Evolutionary conservation across 2,113 vertebrate genomes (phyloP).

Genomic region (Amblyopsis rosae): DNA sequence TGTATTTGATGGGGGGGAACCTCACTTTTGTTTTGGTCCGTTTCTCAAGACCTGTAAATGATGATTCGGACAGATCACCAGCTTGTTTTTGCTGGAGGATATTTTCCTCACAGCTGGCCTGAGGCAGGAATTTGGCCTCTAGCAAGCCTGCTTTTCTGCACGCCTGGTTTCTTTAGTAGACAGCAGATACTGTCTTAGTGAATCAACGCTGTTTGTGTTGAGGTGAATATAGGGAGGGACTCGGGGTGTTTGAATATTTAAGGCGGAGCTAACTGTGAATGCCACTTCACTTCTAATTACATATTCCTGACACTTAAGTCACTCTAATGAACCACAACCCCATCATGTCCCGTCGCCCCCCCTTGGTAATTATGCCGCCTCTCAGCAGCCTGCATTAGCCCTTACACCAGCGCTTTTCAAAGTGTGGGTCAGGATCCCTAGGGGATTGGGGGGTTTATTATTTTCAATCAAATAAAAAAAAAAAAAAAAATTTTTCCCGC

Average conservation of each 20-base stretch:
- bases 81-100: slow-evolving; percentile 74
- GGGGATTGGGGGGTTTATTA: no score
- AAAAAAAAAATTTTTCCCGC: not conserved
- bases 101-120: slow-evolving; percentile 73
- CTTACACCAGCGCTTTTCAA: not conserved
- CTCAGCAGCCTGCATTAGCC: slow-evolving; percentile 10
- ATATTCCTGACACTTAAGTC: slow-evolving; percentile 45
- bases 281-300: slow-evolving; percentile 56
- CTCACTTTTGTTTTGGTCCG: slow-evolving; percentile 54
- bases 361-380: slow-evolving; percentile 23
- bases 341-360: not conserved
- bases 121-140: slow-evolving; percentile 75
- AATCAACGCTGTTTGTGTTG: slow-evolving; percentile 72
- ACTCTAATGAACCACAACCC: slow-evolving; percentile 25
- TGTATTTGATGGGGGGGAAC: slow-evolving; percentile 46
- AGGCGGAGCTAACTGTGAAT: slow-evolving; percentile 33
- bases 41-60: slow-evolving; percentile 64
- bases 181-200: slow-evolving; percentile 75
- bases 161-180: slow-evolving; percentile 66
- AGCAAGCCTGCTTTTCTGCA: slow-evolving; percentile 65
- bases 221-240: slow-evolving; percentile 47
- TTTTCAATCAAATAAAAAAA: no score
- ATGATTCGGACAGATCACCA: slow-evolving; percentile 69
- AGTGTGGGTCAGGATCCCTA: no score
- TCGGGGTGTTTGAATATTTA: slow-evolving; percentile 35